Percentiles rank a stretch among this genome's conserved stretches.
phyloP scores from a whole-genome alignment of 1,140 invertebrate genomes.

The Galendromus occidentalis region DNA sequence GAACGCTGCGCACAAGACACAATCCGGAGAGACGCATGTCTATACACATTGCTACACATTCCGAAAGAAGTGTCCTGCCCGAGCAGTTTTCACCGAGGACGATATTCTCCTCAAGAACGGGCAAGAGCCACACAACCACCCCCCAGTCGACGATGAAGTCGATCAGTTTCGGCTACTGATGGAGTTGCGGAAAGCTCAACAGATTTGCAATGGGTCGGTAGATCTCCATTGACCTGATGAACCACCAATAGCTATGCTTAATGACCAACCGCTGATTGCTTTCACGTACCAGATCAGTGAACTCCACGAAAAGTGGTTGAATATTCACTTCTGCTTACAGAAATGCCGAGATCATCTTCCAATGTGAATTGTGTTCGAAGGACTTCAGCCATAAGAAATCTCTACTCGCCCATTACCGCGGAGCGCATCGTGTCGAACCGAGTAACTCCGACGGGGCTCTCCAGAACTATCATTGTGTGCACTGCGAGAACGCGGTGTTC shows the following conservation, averaged over 20 bases:
- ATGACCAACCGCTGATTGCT: no score
- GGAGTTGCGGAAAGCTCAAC: not conserved
- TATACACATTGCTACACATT: slow-evolving; percentile 3
- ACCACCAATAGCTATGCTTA: not conserved
- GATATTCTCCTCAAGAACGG: not conserved
- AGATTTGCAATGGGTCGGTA: slow-evolving; percentile 1
- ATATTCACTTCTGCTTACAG: not conserved
- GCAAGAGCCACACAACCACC: not conserved
- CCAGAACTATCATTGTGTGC: slow-evolving; percentile 1
- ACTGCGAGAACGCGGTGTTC: slow-evolving; percentile 6
- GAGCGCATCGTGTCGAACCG: not conserved
- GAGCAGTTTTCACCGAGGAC: not conserved
- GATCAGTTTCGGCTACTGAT: slow-evolving; percentile 1
- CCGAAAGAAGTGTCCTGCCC: not conserved
- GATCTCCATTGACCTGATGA: not conserved
- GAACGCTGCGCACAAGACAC: not conserved
- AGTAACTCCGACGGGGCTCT: not conserved
- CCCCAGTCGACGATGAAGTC: not conserved
- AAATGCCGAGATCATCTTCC: not conserved
- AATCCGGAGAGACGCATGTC: not conserved
- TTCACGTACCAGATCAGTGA: no score
- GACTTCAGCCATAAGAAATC: slow-evolving; percentile 1
- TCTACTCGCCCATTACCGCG: not conserved
- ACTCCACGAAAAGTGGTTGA: no score
- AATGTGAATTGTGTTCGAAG: slow-evolving; percentile 3